Percentiles rank a stretch among this genome's conserved stretches.
These are phyloP conservation scores for Drosophila macrospina DNA, from an alignment of 2,888 invertebrate genomes.

Conservation along the genomic window DNA sequence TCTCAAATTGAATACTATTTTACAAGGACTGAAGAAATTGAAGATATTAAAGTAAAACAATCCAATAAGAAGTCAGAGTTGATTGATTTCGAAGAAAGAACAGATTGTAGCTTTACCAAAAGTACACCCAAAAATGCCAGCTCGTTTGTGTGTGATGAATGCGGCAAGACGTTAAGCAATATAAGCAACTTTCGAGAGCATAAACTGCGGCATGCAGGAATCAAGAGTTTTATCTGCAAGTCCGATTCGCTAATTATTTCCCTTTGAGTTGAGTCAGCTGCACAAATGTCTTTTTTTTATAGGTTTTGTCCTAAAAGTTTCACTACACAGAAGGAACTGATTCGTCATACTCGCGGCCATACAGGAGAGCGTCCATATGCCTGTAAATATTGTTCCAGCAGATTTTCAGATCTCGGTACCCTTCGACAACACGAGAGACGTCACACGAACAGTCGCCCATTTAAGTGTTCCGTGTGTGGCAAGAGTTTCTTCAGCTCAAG, in stretches of 20 bases:
- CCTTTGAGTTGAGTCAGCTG: not conserved
- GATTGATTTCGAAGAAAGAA: not conserved
- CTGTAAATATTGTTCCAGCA: constrained; percentile 71
- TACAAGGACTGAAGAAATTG: not conserved
- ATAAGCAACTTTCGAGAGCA: constrained; percentile 42
- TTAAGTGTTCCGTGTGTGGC: constrained; percentile 67
- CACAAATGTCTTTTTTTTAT: too few relatives aligned
- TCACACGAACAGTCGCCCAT: constrained; percentile 75
- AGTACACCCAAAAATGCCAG: not conserved
- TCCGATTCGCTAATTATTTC: not conserved
- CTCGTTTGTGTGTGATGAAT: constrained; percentile 30
- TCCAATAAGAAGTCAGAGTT: not conserved
- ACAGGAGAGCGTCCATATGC: constrained; percentile 81
- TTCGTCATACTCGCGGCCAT: constrained; percentile 53
- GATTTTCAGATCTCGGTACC: constrained; percentile 72
- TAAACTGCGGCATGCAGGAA: constrained; percentile 41
- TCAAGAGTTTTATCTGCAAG: constrained; percentile 39
- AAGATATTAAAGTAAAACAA: not conserved
- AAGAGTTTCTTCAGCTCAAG: constrained; percentile 75
- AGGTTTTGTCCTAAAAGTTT: constrained; percentile 49
- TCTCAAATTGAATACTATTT: constrained; percentile 17
- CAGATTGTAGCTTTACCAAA: not conserved
- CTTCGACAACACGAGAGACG: constrained; percentile 76
- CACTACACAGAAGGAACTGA: constrained; percentile 44
- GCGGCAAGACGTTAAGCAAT: constrained; percentile 34